These are phyloP conservation scores for Cairina moschata DNA, from an alignment of 2,113 vertebrate genomes.

Conservation along the genomic window DNA sequence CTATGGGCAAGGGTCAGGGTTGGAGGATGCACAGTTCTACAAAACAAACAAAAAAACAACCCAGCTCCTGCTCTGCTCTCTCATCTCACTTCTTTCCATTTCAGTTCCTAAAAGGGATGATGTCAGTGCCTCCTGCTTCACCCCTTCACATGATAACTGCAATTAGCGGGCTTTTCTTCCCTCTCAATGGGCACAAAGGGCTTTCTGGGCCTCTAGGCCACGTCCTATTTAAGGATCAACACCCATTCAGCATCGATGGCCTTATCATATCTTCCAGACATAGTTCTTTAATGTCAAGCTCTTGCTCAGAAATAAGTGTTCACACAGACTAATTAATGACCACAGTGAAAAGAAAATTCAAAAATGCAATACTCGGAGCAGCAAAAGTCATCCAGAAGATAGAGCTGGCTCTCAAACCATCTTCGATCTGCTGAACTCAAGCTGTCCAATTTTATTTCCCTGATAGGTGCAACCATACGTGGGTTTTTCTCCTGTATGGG, in stretches of 20 bases:
- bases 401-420: not conserved
- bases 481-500: not conserved
- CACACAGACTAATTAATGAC: not conserved
- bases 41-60: not conserved
- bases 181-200: not conserved
- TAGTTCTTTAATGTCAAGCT: not conserved
- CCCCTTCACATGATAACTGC: not conserved
- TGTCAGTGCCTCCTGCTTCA: not conserved
- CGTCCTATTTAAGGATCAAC: not conserved
- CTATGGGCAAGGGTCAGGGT: not conserved
- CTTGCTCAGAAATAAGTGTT: not conserved
- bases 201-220: not conserved
- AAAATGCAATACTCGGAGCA: not conserved
- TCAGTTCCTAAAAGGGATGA: not conserved
- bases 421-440: not conserved
- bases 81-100: not conserved
- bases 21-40: not conserved
- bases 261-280: not conserved
- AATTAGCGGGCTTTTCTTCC: not conserved
- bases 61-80: not conserved
- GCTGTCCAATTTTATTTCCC: not conserved
- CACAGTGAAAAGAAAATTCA: not conserved
- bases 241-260: not conserved
- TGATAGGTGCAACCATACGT: not conserved
- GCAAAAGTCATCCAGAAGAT: not conserved